Evolutionary conservation across 2,113 vertebrate species (phyloP).

Genomic region (Larimichthys crocea): DNA sequence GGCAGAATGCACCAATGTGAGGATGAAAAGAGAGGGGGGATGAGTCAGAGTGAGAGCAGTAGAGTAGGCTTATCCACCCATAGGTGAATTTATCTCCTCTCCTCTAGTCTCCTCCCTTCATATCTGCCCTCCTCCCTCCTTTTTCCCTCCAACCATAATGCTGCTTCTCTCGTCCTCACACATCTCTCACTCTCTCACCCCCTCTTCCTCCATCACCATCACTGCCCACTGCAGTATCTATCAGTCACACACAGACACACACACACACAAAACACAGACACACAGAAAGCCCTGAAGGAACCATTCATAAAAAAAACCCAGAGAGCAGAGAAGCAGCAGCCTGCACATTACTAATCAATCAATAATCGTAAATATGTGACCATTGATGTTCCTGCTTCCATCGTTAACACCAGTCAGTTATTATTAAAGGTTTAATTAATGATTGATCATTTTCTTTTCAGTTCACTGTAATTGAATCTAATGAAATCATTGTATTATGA

Average conservation of each 20-base stretch:
- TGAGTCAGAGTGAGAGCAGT: constrained; percentile 39
- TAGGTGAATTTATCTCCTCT: neutral
- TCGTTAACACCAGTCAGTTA: neutral
- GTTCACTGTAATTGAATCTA: too few species aligned
- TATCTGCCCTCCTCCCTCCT: neutral
- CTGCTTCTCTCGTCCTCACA: constrained; percentile 9
- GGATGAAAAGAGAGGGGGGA: neutral
- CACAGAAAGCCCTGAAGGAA: neutral
- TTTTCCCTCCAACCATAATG: neutral
- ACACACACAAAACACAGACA: constrained; percentile 3
- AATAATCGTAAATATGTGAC: neutral
- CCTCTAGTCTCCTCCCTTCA: constrained; percentile 5
- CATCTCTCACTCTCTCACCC: constrained; percentile 13
- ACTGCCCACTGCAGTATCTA: constrained; percentile 55
- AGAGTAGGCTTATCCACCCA: constrained; percentile 10
- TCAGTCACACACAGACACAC: constrained; percentile 28
- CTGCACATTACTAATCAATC: neutral
- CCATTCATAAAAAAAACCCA: constrained; percentile 63
- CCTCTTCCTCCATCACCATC: constrained; percentile 23
- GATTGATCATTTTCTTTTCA: neutral
- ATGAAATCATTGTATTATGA: too few species aligned
- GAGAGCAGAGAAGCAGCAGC: neutral
- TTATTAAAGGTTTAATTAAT: neutral
- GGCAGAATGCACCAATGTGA: constrained; percentile 66
- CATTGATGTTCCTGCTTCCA: neutral